Conservation (phyloP, 2,797 vertebrate genomes). For the Myotis planiceps region DNA sequence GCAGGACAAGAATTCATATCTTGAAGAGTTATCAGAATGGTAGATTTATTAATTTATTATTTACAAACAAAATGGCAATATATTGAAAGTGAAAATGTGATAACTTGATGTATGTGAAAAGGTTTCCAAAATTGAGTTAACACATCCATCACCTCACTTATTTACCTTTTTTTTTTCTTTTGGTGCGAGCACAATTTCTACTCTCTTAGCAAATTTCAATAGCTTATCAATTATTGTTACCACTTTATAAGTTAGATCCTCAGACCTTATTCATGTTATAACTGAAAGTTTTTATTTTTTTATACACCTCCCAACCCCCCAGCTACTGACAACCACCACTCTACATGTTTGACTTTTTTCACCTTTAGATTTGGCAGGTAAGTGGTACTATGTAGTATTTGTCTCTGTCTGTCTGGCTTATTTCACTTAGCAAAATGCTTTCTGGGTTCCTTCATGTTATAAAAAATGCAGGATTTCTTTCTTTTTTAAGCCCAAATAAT, state of each 20-base stretch:
- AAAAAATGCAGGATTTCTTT: not conserved
- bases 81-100: not conserved
- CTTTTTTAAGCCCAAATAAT: not conserved
- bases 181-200: not conserved
- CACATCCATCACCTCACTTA: not conserved
- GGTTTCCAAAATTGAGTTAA: not conserved
- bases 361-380: not conserved
- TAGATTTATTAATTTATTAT: not conserved
- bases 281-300: not conserved
- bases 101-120: not conserved
- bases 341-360: not conserved
- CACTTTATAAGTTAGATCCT: not conserved
- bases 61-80: not conserved
- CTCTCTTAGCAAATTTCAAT: not conserved
- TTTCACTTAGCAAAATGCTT: not conserved
- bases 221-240: not conserved
- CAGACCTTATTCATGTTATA: not conserved
- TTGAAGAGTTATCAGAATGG: not conserved
- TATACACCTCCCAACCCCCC: not conserved
- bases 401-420: not conserved
- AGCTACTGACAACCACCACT: not conserved
- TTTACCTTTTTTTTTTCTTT: not conserved
- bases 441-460: not conserved
- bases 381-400: not conserved
- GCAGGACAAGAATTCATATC: not conserved